Conservation (phyloP, 2,888 invertebrate species). For the Nemapogon koenigi region DNA sequence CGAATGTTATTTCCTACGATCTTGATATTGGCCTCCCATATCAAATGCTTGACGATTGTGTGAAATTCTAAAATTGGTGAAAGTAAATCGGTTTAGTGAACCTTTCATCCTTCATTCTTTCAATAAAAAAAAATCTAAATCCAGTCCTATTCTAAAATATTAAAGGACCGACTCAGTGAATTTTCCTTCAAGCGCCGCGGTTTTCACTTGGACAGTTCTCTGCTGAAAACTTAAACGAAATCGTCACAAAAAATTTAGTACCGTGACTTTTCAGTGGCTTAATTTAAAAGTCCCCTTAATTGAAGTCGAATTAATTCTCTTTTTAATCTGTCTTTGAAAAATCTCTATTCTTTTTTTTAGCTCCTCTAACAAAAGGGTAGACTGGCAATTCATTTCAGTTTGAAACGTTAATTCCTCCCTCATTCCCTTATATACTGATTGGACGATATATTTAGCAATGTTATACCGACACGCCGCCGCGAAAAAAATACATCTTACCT, state of each 20-base stretch:
- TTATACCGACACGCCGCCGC: slow-evolving; percentile 50
- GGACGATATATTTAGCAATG: slow-evolving; percentile 63
- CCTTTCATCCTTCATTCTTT: no score
- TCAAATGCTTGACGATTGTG: no score
- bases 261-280: slow-evolving; percentile 1
- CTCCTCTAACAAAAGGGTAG: slow-evolving; percentile 52
- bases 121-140: no score
- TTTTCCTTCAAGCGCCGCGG: no score
- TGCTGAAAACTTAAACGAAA: neutral
- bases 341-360: slow-evolving; percentile 58
- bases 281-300: slow-evolving; percentile 20
- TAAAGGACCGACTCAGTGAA: no score
- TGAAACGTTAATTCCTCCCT: slow-evolving; percentile 56
- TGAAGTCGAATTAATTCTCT: slow-evolving; percentile 55
- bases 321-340: slow-evolving; percentile 60
- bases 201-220: no score
- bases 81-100: no score
- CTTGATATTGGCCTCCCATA: no score
- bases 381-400: slow-evolving; percentile 34
- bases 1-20: no score
- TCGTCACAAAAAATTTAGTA: neutral
- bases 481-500: slow-evolving; percentile 55
- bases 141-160: no score
- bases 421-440: slow-evolving; percentile 55
- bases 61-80: no score